Conservation (phyloP, 2,797 vertebrate species). For the Thalassophryne amazonica region DNA sequence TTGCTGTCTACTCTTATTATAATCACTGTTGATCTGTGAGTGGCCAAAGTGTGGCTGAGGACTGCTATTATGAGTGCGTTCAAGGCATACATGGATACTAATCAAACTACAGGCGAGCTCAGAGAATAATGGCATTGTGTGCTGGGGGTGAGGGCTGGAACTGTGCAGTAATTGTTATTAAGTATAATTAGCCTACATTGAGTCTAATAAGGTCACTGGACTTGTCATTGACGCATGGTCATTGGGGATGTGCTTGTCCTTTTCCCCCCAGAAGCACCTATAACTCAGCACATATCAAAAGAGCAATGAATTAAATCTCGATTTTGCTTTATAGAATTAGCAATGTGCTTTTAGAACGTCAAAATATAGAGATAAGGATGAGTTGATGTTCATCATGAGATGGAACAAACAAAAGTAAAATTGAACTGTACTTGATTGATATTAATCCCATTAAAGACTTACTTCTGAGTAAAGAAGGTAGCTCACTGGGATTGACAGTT, state of each 20-base stretch:
- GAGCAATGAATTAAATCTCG: background rate
- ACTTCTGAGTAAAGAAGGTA: too few species aligned
- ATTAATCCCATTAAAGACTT: too few species aligned
- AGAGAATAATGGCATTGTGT: slow-evolving; percentile 64
- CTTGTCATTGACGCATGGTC: slow-evolving; percentile 48
- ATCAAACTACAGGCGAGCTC: slow-evolving; percentile 68
- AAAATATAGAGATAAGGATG: background rate
- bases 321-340: background rate
- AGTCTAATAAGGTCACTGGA: slow-evolving; percentile 56
- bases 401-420: too few species aligned
- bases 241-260: slow-evolving; percentile 33
- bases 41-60: slow-evolving; percentile 64
- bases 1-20: slow-evolving; percentile 66
- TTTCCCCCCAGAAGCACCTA: slow-evolving; percentile 16
- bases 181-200: slow-evolving; percentile 66
- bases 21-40: slow-evolving; percentile 71
- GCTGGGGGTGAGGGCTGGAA: slow-evolving; percentile 46
- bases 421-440: too few species aligned
- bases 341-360: background rate
- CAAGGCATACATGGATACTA: slow-evolving; percentile 64
- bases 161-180: slow-evolving; percentile 61
- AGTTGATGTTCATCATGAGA: too few species aligned
- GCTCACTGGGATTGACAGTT: too few species aligned
- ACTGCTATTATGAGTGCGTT: slow-evolving; percentile 68
- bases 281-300: slow-evolving; percentile 18